Conservation (phyloP, 1,140 invertebrate genomes). For the Maniola jurtina region DNA sequence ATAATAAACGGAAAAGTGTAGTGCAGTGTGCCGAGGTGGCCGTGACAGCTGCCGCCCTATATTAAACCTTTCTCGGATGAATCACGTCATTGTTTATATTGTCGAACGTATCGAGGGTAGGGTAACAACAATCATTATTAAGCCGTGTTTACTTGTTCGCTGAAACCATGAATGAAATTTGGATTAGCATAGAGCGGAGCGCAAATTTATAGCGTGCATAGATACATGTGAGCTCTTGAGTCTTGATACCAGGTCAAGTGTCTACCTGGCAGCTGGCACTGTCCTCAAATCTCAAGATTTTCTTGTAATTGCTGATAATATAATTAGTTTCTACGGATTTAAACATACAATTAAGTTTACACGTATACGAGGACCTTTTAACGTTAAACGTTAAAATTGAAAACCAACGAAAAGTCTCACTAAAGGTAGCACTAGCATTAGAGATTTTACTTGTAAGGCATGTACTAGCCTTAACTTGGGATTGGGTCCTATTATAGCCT, state of each 20-base stretch:
- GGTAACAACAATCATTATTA: not conserved
- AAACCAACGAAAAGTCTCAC: too few relatives aligned
- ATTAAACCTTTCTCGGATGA: slow-evolving; percentile 36
- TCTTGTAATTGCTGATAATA: slow-evolving; percentile 19
- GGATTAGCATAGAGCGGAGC: slow-evolving; percentile 2
- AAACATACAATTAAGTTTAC: not conserved
- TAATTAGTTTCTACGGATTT: slow-evolving; percentile 15
- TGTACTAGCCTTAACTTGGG: too few relatives aligned
- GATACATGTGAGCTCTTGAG: slow-evolving; percentile 14
- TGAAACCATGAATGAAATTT: slow-evolving; percentile 19
- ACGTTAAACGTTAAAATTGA: too few relatives aligned
- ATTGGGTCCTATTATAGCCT: too few relatives aligned
- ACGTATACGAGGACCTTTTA: too few relatives aligned
- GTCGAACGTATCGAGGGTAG: not conserved
- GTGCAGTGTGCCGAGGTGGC: slow-evolving; percentile 77
- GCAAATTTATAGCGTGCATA: slow-evolving; percentile 5
- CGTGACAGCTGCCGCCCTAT: slow-evolving; percentile 48
- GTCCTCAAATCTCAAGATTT: slow-evolving; percentile 27
- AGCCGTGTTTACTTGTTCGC: not conserved
- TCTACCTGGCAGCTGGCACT: slow-evolving; percentile 26
- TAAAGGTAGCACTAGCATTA: too few relatives aligned
- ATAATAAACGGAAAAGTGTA: slow-evolving; percentile 78
- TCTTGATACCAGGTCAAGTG: slow-evolving; percentile 30
- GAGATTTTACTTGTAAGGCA: too few relatives aligned
- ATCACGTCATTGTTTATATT: slow-evolving; percentile 36